Evolutionary conservation across 2,797 vertebrate genomes (phyloP).

Genomic region (Danio kyathit): DNA sequence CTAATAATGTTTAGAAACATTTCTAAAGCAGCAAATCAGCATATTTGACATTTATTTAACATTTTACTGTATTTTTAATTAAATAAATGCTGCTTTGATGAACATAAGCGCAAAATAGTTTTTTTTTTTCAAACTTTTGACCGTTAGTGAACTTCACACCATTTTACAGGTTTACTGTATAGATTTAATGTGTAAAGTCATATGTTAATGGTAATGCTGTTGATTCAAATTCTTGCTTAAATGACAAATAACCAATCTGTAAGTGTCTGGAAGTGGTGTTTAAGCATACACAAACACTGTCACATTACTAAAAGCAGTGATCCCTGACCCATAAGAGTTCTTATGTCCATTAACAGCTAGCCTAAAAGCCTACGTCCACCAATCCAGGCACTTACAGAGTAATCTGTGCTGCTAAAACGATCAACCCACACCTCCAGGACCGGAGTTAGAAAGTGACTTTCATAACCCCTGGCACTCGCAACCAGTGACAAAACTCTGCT

Average conservation of each 20-base stretch:
- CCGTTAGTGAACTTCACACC: neutral
- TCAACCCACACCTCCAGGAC: slow-evolving; percentile 13
- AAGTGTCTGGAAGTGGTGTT: slow-evolving; percentile 15
- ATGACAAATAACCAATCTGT: slow-evolving; percentile 3
- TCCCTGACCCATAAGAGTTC: slow-evolving; percentile 11
- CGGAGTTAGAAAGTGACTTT: neutral
- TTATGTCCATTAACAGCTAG: slow-evolving; percentile 4
- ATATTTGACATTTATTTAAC: too few relatives aligned
- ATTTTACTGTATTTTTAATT: neutral
- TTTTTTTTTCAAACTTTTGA: neutral
- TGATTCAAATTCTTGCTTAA: neutral
- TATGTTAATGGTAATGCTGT: neutral
- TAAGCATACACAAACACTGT: neutral
- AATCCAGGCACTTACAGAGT: slow-evolving; percentile 1
- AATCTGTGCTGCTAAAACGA: neutral
- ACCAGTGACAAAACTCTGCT: neutral
- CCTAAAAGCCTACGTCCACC: slow-evolving; percentile 22
- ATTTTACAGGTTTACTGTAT: neutral
- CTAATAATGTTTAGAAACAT: neutral
- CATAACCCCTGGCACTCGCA: neutral
- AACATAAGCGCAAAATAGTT: neutral
- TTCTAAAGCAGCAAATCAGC: neutral
- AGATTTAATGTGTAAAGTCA: neutral
- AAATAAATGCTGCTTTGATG: neutral
- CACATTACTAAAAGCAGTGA: slow-evolving; percentile 12